Conservation (phyloP, 1,140 invertebrate species). For the Mercenaria mercenaria region DNA sequence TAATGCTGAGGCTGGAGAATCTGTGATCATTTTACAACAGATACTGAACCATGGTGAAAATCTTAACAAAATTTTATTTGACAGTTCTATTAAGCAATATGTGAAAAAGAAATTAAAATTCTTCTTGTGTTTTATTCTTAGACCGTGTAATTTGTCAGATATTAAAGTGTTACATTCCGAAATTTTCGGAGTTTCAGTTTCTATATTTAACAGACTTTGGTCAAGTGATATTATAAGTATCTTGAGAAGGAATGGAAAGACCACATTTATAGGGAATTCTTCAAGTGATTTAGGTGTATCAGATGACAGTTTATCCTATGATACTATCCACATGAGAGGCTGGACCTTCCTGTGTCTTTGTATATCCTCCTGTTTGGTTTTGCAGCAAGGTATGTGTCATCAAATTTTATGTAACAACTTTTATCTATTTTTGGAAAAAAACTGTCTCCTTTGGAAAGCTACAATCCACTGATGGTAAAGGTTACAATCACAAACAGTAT, state of each 20-base stretch:
- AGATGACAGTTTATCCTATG: not conserved
- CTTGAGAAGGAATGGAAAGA: not conserved
- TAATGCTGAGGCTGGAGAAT: too few relatives aligned
- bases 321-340: not conserved
- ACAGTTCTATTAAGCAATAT: not conserved
- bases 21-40: not conserved
- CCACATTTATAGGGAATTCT: not conserved
- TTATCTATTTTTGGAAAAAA: too few relatives aligned
- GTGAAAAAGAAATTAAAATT: constrained; percentile 8
- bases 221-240: not conserved
- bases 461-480: too few relatives aligned
- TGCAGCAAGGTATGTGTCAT: not conserved
- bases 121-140: not conserved
- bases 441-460: too few relatives aligned
- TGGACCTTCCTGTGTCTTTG: constrained; percentile 5
- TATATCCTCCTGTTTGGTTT: not conserved
- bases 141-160: not conserved
- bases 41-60: not conserved
- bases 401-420: too few relatives aligned
- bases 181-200: not conserved
- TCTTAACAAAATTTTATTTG: not conserved
- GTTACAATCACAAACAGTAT: too few relatives aligned
- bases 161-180: not conserved
- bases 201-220: not conserved
- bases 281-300: too few relatives aligned